These are phyloP conservation scores for Euphonia xanthogaster DNA, from an alignment of 2,797 vertebrate genomes.

Conservation along the genomic window DNA sequence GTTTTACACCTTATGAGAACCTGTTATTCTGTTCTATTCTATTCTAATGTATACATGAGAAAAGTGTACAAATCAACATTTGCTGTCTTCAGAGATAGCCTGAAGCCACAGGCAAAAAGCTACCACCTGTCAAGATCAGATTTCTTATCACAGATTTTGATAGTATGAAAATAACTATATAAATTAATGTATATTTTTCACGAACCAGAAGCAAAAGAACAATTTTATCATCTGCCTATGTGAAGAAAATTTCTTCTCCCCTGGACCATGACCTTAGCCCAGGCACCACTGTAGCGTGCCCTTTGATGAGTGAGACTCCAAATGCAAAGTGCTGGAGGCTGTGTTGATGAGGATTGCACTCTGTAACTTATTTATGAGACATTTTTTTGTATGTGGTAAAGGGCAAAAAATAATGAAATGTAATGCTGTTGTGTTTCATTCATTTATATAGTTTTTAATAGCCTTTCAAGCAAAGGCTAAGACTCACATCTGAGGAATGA, in stretches of 20 bases:
- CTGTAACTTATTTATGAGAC: slow-evolving; percentile 55
- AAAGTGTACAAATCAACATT: neutral
- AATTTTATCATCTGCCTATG: neutral
- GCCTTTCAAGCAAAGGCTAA: neutral
- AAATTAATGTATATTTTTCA: neutral
- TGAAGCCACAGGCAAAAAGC: neutral
- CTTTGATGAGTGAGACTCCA: slow-evolving; percentile 45
- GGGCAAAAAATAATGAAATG: slow-evolving; percentile 24
- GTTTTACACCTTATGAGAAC: slow-evolving; percentile 3
- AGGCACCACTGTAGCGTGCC: neutral
- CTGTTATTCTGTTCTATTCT: neutral
- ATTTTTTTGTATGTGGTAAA: slow-evolving; percentile 1
- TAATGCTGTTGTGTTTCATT: slow-evolving; percentile 13
- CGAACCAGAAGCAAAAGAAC: neutral
- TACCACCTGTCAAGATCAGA: neutral
- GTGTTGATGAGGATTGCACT: slow-evolving; percentile 25
- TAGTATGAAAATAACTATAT: neutral
- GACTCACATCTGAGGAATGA: neutral
- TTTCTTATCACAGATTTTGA: neutral
- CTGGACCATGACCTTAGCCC: neutral
- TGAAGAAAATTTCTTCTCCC: neutral
- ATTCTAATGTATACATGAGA: neutral
- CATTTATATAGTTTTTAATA: slow-evolving; percentile 17
- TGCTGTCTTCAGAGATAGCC: neutral
- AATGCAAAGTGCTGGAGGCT: slow-evolving; percentile 14